Base-by-base conservation (phyloP, 1,140 invertebrate genomes). In the Trichogramma pretiosum region DNA sequence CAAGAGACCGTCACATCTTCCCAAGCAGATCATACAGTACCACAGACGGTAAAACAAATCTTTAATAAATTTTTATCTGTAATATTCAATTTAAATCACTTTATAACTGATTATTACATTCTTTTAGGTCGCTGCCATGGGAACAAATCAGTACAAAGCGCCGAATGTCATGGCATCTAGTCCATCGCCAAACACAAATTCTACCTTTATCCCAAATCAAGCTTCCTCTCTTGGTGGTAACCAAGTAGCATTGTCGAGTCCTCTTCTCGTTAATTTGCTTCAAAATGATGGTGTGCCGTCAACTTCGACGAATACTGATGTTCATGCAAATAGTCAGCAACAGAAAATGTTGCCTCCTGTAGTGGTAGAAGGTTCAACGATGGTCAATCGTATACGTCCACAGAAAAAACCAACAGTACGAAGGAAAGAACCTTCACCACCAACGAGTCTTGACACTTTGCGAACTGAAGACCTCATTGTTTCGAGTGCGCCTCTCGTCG, bases 231-330 rank as follows among this genome's bases (percentile, higher is more conserved):
- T 65, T 60, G 64, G 56, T 59, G 67, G 60, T 59, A 76, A 62
- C 67, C 71, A 78, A 57, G 77, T 84, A 24, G 83, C 83, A 17
- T 77, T 88, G 56, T 87, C 88, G 48, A 92, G 88, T 66, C 90
- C 90, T n/a, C 68, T 94, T 42, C 73, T 94, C 34, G 90, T 94
- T 3, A 95, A 94, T 72, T 70, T 94, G 44, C 72, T 94, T 54
- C 89, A 93, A 74, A 93, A 88, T 62, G 88, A 92, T 60, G 83
- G 81, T 39, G 68, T 75, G 5, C 57, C 73, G 23, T 74, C 74
- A 63, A 56, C 74, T 33, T 28, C 16, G 16, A 5, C 33, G 5
- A 5, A n/a, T 8, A 8, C 5, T 8, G 9, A 34, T 11, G 9
- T 11, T 8, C 24, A 28, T 5, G 5, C 5, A 28, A 5, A 28